These are phyloP conservation scores for Serilophus lunatus DNA, from an alignment of 2,113 vertebrate genomes.

Conservation along the genomic window DNA sequence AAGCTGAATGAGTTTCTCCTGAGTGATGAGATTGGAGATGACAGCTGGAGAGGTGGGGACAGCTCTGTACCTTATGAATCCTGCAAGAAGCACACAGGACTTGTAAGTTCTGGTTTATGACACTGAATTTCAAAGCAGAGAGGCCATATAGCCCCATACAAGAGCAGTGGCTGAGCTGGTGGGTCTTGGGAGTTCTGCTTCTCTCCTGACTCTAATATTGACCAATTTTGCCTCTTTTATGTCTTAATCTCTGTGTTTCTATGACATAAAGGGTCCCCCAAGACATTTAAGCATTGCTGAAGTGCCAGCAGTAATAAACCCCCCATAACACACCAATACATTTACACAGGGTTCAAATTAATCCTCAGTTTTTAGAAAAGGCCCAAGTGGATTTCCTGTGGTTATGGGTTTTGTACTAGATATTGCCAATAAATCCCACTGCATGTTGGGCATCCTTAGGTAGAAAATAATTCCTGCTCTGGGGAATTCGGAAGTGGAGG, in stretches of 20 bases:
- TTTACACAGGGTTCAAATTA: background rate
- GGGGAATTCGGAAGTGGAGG: background rate
- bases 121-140: background rate
- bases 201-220: background rate
- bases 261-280: background rate
- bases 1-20: conserved; percentile 95
- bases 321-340: background rate
- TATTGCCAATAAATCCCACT: background rate
- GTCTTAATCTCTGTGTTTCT: background rate
- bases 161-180: background rate
- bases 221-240: background rate
- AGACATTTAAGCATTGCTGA: background rate
- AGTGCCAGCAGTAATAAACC: background rate
- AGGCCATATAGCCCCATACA: background rate
- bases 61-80: conserved; percentile 79
- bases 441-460: background rate
- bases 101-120: conserved; percentile 75
- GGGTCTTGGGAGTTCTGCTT: background rate
- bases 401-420: background rate
- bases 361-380: background rate
- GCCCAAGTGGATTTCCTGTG: background rate
- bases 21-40: conserved; percentile 95
- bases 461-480: background rate
- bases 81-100: conserved; percentile 84
- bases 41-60: conserved; percentile 89